Evolutionary conservation across 1,140 invertebrate genomes (phyloP), one percentile per base, ranked within the genome.

Genomic region (Drosophila pseudoananassae): DNA sequence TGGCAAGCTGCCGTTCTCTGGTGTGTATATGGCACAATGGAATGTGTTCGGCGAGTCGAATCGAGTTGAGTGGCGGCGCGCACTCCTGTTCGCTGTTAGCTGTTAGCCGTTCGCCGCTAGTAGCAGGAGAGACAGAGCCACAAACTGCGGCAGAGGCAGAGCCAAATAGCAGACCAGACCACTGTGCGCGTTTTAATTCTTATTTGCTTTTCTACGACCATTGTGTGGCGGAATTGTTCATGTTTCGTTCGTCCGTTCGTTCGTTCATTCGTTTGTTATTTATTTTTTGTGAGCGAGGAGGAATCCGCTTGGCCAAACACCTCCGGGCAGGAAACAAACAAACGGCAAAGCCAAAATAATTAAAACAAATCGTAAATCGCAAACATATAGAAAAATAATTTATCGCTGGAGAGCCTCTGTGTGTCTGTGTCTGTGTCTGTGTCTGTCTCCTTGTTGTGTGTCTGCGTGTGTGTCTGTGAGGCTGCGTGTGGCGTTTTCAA

Each of bases 11-110:
- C n/a, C n/a, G n/a, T n/a, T n/a, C n/a, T n/a, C n/a, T n/a, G n/a
- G 85, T 89, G 85, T 89, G 85, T 89, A 89, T 89, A 80, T 89
- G 70, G 85, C 82, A 89, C 85, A 89, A 90, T 89, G 85, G 85
- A 89, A 89, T 85, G 76, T 72, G 68, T 88, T 83, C 71, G 72
- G 53, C 54, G 58, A 66, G 60, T 33, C 65, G 58, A 66, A 56
- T 33, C 65, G 70, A 82, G 78, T 78, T 69, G 81, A 82, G 82
- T 60, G 77, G 75, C 66, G 64, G 65, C 66, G 66, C 69, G 68
- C 75, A 82, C 78, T 77, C 78, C 78, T 81, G 78, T 87, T 66
- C 5, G 25, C 25, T 7, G 25, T 27, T 27, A 6, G 25, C 25
- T 7, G 25, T 27, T 27, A 6, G 25, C 25, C 25, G 82, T 87